Percentiles rank a stretch among this genome's conserved stretches.
These are phyloP conservation scores for Nasua narica DNA, from an alignment of 2,797 vertebrate genomes.

Conservation along the genomic window DNA sequence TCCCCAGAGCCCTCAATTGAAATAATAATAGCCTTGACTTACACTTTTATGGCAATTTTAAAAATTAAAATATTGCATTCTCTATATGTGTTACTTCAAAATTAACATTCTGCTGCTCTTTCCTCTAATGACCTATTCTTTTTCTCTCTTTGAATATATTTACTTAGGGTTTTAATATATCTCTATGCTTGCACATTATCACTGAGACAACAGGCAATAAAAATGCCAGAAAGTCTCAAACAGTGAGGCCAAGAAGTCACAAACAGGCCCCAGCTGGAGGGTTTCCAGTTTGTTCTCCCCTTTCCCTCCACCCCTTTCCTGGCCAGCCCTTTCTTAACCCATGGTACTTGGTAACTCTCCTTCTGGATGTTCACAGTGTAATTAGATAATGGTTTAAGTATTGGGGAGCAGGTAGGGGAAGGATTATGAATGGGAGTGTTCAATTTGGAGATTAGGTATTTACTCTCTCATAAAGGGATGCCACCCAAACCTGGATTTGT, in stretches of 20 bases:
- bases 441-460: neutral
- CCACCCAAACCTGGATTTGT: neutral
- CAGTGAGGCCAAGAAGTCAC: conserved; percentile 78
- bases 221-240: conserved; percentile 83
- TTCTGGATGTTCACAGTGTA: conserved; percentile 50
- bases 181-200: conserved; percentile 81
- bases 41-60: conserved; percentile 28
- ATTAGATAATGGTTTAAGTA: conserved; percentile 71
- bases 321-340: neutral
- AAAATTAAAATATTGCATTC: conserved; percentile 52
- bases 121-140: conserved; percentile 60
- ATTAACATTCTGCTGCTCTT: conserved; percentile 36
- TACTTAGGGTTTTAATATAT: conserved; percentile 72
- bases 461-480: neutral
- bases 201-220: conserved; percentile 83
- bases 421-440: neutral
- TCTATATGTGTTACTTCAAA: conserved; percentile 29
- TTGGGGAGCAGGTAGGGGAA: neutral
- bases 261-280: conserved; percentile 81
- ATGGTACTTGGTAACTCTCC: conserved; percentile 23
- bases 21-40: neutral
- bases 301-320: neutral
- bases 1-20: neutral
- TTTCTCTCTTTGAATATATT: conserved; percentile 55
- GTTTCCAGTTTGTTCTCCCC: conserved; percentile 27